Conservation (phyloP, 2,113 vertebrate species). For the Indicator indicator region DNA sequence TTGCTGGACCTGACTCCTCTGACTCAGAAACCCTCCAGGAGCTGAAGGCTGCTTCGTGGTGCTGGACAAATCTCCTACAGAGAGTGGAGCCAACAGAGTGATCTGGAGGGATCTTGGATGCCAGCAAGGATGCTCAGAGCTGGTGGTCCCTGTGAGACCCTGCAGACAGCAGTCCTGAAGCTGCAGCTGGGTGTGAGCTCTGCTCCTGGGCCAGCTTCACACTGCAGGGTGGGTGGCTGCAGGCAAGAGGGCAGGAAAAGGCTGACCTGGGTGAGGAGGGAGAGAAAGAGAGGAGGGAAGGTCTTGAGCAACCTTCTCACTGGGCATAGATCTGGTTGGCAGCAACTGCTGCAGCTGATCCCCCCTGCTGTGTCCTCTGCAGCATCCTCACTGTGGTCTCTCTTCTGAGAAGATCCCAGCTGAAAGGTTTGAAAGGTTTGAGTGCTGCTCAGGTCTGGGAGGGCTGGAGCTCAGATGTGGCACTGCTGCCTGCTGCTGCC, state of each 20-base stretch:
- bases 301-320: neutral
- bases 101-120: fast-evolving
- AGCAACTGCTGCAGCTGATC: neutral
- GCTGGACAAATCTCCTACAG: fast-evolving
- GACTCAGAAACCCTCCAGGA: neutral
- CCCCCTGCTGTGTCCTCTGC: neutral
- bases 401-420: neutral
- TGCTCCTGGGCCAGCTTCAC: neutral
- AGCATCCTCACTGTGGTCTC: neutral
- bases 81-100: fast-evolving
- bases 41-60: neutral
- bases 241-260: neutral
- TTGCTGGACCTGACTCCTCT: neutral
- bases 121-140: fast-evolving
- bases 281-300: neutral
- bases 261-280: neutral
- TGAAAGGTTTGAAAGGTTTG: neutral
- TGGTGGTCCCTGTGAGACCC: neutral
- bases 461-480: neutral
- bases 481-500: fast-evolving
- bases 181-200: neutral
- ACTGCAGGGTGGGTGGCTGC: neutral
- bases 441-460: neutral
- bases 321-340: neutral
- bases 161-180: neutral